Conservation (phyloP, 2,888 invertebrate species). For the Cepaea hortensis region DNA sequence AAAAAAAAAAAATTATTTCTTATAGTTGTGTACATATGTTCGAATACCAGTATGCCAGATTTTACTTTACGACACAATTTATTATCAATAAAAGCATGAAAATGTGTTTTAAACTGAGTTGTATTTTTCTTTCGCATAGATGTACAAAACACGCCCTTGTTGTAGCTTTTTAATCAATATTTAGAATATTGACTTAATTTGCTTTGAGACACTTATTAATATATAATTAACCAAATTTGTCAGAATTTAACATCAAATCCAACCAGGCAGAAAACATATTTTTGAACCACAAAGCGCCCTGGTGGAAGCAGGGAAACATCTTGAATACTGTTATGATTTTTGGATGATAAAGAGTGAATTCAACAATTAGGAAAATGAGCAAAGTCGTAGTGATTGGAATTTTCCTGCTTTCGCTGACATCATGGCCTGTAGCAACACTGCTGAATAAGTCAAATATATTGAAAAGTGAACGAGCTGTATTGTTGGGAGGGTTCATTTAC, state of each 20-base stretch:
- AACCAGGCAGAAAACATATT: not conserved
- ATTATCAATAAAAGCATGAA: too few relatives aligned
- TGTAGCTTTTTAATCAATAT: too few relatives aligned
- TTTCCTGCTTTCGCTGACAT: slow-evolving; percentile 36
- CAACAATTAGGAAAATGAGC: slow-evolving; percentile 14
- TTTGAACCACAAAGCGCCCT: slow-evolving; percentile 7
- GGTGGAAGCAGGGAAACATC: not conserved
- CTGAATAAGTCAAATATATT: slow-evolving; percentile 55
- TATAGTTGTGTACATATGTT: too few relatives aligned
- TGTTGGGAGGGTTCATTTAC: slow-evolving; percentile 49
- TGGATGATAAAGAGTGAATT: not conserved
- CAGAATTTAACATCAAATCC: not conserved
- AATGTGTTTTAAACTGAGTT: too few relatives aligned
- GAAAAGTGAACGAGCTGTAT: slow-evolving; percentile 53
- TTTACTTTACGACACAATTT: too few relatives aligned
- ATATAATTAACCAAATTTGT: not conserved
- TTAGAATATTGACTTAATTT: too few relatives aligned
- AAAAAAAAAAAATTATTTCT: too few relatives aligned
- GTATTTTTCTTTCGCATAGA: too few relatives aligned
- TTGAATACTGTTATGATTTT: not conserved
- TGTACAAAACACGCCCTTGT: too few relatives aligned
- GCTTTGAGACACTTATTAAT: too few relatives aligned
- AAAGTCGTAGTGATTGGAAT: slow-evolving; percentile 20
- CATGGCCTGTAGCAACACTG: slow-evolving; percentile 44
- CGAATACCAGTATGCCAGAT: too few relatives aligned